Percentiles rank a stretch among this genome's conserved stretches.
Evolutionary conservation across 2,888 invertebrate genomes (phyloP).

Genomic region (Podabrus alpinus): DNA sequence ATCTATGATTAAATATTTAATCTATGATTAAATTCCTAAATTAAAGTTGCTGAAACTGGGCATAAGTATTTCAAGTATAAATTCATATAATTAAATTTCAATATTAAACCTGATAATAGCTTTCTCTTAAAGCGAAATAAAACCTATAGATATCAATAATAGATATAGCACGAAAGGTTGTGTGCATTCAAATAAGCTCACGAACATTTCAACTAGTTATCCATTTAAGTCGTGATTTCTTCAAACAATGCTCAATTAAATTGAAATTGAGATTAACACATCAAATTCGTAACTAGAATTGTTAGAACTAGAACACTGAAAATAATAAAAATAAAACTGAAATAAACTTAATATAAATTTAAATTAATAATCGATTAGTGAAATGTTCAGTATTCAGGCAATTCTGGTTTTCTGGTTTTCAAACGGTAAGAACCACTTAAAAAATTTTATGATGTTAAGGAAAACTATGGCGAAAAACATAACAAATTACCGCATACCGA

Average conservation of each 20-base stretch:
- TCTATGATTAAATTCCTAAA: too few relatives aligned
- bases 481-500: too few relatives aligned
- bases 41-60: background rate
- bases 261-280: slow-evolving; percentile 15
- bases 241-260: slow-evolving; percentile 10
- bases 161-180: slow-evolving; percentile 4
- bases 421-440: too few relatives aligned
- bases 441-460: too few relatives aligned
- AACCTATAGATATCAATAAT: background rate
- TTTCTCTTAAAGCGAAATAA: background rate
- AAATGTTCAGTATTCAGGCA: too few relatives aligned
- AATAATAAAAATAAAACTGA: background rate
- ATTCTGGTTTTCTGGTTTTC: too few relatives aligned
- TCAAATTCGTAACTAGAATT: background rate
- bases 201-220: slow-evolving; percentile 12
- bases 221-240: slow-evolving; percentile 7
- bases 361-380: background rate
- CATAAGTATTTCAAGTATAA: background rate
- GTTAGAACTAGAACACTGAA: background rate
- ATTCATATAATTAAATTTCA: background rate
- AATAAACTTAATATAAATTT: background rate
- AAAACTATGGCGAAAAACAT: too few relatives aligned
- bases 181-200: slow-evolving; percentile 14
- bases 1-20: too few relatives aligned
- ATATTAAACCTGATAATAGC: background rate